Conservation (phyloP, 2,113 vertebrate species). For the Geothlypis trichas region DNA sequence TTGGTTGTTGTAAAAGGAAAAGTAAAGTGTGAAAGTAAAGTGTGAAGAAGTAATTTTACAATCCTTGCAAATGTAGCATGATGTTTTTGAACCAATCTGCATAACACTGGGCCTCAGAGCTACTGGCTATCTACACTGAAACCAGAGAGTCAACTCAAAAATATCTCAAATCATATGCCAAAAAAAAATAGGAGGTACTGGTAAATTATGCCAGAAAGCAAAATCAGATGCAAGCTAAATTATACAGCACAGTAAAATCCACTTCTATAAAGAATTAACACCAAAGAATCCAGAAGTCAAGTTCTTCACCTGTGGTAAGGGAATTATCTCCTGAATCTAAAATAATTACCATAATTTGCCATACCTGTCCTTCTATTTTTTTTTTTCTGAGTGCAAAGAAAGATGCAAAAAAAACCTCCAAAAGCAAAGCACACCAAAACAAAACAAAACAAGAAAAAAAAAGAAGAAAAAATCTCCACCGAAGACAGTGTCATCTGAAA, state of each 20-base stretch:
- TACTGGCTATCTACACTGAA: not conserved
- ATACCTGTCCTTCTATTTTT: not conserved
- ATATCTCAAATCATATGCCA: not conserved
- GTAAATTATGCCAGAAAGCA: not conserved
- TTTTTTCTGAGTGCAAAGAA: not conserved
- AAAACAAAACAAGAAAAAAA: not conserved
- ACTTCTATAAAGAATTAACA: not conserved
- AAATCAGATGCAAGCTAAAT: not conserved
- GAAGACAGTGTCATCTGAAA: not conserved
- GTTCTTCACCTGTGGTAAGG: not conserved
- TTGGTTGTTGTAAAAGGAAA: not conserved
- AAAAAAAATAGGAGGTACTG: not conserved
- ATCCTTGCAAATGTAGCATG: not conserved
- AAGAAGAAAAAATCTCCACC: accelerated
- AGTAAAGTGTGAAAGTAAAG: not conserved
- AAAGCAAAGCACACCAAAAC: not conserved
- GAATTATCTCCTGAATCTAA: not conserved
- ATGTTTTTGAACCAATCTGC: not conserved
- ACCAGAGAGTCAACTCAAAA: not conserved
- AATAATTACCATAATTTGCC: not conserved
- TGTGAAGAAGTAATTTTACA: not conserved
- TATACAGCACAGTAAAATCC: not conserved
- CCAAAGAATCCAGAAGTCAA: not conserved
- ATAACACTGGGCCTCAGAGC: not conserved
- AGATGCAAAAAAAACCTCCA: accelerated